These are phyloP conservation scores for Mastomys natalensis DNA, from an alignment of 2,113 vertebrate species.

Conservation along the genomic window DNA sequence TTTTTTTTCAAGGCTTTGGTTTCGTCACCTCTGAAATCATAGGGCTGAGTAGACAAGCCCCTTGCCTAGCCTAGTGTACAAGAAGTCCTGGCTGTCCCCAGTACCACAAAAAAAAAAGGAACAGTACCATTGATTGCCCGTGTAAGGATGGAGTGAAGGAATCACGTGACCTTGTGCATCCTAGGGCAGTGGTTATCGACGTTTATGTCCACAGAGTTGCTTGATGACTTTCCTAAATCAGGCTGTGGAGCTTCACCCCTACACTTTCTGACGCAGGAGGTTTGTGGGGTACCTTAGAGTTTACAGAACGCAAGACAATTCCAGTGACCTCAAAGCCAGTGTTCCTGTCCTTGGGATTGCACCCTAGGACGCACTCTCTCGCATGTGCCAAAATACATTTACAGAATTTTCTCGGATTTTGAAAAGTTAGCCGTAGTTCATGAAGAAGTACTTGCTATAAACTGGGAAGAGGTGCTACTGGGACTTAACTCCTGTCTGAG, in stretches of 20 bases:
- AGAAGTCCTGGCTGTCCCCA: background rate
- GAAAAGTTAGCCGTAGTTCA: background rate
- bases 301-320: background rate
- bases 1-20: background rate
- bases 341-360: background rate
- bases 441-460: background rate
- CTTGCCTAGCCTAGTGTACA: background rate
- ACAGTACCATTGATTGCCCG: background rate
- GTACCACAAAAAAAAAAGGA: background rate
- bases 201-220: background rate
- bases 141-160: background rate
- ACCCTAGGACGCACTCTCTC: rapidly evolving
- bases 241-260: background rate
- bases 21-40: background rate
- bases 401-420: background rate
- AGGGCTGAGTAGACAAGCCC: too few relatives aligned
- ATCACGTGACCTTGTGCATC: background rate
- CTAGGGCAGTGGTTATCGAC: background rate
- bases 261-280: background rate
- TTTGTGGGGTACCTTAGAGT: background rate
- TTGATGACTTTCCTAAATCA: background rate
- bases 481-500: background rate
- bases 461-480: background rate
- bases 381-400: background rate
- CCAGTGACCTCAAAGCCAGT: background rate